These are phyloP conservation scores for Oryzaephilus surinamensis DNA, from an alignment of 1,140 invertebrate species.

Conservation along the genomic window DNA sequence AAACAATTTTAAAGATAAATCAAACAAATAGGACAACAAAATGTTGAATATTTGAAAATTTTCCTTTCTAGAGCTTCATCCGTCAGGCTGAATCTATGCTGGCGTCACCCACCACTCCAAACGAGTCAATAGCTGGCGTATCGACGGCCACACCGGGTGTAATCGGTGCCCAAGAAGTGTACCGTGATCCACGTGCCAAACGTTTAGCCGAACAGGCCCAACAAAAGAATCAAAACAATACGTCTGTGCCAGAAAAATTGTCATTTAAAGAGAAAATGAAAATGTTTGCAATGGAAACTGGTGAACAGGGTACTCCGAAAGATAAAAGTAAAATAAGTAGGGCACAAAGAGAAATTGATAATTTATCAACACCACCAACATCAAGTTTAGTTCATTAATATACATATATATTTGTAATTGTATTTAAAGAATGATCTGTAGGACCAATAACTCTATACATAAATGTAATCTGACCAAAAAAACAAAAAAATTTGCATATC, in stretches of 20 bases:
- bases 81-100: constrained; percentile 67
- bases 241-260: constrained; percentile 75
- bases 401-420: too few relatives aligned
- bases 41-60: neutral
- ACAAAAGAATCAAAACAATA: constrained; percentile 50
- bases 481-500: too few relatives aligned
- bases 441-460: too few relatives aligned
- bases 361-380: constrained; percentile 41
- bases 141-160: constrained; percentile 70
- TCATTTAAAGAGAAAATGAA: constrained; percentile 95
- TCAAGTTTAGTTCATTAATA: constrained; percentile 35
- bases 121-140: constrained; percentile 42
- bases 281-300: constrained; percentile 90
- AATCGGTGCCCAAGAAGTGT: constrained; percentile 89
- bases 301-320: constrained; percentile 74
- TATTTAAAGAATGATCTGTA: too few relatives aligned
- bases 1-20: neutral
- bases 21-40: neutral
- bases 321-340: constrained; percentile 90
- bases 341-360: constrained; percentile 83
- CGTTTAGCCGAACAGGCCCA: constrained; percentile 69
- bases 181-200: constrained; percentile 75
- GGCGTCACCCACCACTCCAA: constrained; percentile 58
- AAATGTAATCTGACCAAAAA: too few relatives aligned
- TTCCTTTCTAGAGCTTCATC: constrained; percentile 59